Conservation (phyloP, 2,113 vertebrate genomes). For the Oreochromis aureus region DNA sequence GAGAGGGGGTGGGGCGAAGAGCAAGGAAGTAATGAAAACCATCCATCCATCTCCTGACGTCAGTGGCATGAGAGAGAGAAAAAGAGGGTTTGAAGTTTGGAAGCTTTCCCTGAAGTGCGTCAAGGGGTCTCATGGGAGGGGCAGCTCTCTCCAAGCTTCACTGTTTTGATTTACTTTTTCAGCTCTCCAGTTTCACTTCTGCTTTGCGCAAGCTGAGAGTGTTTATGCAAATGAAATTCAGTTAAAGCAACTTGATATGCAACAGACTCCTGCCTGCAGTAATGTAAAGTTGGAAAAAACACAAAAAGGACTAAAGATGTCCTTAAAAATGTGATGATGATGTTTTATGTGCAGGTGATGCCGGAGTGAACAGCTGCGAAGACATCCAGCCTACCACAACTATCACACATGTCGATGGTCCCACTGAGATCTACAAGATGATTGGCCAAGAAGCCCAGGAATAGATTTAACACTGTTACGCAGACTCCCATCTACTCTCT, state of each 20-base stretch:
- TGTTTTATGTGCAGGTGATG: too few relatives aligned
- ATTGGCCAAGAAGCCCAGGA: too few relatives aligned
- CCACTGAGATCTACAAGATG: too few relatives aligned
- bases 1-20: neutral
- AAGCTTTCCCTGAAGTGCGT: slow-evolving; percentile 26
- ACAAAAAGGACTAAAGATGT: neutral
- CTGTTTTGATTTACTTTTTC: slow-evolving; percentile 18
- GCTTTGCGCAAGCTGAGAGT: neutral
- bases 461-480: too few relatives aligned
- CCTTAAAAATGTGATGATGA: neutral
- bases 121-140: neutral
- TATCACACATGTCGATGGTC: too few relatives aligned
- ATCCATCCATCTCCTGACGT: slow-evolving; percentile 59
- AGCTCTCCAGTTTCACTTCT: neutral
- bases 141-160: neutral
- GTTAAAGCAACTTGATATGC: neutral
- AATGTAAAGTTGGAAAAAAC: neutral
- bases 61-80: slow-evolving; percentile 2
- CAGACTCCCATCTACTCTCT: too few relatives aligned
- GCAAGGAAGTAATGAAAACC: slow-evolving; percentile 58
- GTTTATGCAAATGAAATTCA: neutral
- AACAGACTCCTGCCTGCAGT: neutral
- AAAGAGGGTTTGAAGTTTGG: slow-evolving; percentile 2
- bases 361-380: too few relatives aligned
- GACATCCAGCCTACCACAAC: too few relatives aligned